Conservation (phyloP, 2,113 vertebrate genomes). For the Cryptomyrus ogoouensis region DNA sequence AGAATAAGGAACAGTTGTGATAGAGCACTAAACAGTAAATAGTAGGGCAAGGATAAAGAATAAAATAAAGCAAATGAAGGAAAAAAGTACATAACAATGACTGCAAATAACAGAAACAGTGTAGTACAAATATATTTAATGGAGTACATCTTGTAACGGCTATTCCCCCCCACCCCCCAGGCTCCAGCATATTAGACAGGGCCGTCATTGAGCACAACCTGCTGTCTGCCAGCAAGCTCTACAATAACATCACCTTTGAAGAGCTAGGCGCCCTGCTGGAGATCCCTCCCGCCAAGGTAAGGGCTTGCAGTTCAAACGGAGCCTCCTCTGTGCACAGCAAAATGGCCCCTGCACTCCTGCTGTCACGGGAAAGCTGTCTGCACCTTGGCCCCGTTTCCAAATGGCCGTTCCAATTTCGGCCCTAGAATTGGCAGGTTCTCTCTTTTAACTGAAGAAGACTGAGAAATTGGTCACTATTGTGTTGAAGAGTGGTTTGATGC, state of each 20-base stretch:
- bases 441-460: background rate
- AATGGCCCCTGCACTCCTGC: background rate
- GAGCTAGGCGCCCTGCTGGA: conserved; percentile 93
- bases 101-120: background rate
- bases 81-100: background rate
- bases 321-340: background rate
- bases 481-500: background rate
- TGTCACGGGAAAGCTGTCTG: background rate
- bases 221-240: conserved; percentile 94
- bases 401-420: background rate
- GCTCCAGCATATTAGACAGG: conserved; percentile 96
- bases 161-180: conserved; percentile 46
- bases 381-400: background rate
- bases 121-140: background rate
- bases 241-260: conserved; percentile 98
- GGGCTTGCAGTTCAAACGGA: background rate
- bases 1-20: background rate
- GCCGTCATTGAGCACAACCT: conserved; percentile 98
- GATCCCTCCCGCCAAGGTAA: conserved; percentile 96
- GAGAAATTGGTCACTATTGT: background rate
- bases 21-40: background rate
- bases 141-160: background rate
- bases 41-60: background rate
- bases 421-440: background rate
- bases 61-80: background rate